These are phyloP conservation scores for Drosophila cracens DNA, from an alignment of 2,888 invertebrate species.

Conservation along the genomic window DNA sequence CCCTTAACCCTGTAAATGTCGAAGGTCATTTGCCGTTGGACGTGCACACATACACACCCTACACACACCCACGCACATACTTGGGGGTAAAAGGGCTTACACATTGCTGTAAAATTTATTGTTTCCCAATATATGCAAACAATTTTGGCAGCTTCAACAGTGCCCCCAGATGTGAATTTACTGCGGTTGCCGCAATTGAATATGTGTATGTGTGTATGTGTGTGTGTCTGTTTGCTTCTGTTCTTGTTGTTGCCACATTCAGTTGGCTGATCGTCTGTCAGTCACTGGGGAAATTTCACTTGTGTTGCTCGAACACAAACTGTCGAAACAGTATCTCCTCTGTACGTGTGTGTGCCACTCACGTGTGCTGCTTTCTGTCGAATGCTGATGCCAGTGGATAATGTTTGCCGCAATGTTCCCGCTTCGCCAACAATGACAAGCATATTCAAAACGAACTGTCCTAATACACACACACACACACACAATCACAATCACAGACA, in stretches of 20 bases:
- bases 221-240: conserved; percentile 6
- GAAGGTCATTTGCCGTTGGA: conserved; percentile 71
- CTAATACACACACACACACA: conserved; percentile 11
- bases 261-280: conserved; percentile 69
- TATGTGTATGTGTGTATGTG: conserved; percentile 27
- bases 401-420: conserved; percentile 58
- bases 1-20: conserved; percentile 31
- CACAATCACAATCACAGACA: neutral
- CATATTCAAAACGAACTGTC: conserved; percentile 64
- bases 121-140: conserved; percentile 80
- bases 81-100: conserved; percentile 27
- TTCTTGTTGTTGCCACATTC: conserved; percentile 51
- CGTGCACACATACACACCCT: conserved; percentile 32
- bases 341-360: conserved; percentile 31
- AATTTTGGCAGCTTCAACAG: conserved; percentile 54
- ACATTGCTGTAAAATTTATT: conserved; percentile 72
- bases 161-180: conserved; percentile 47
- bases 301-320: conserved; percentile 49
- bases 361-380: conserved; percentile 50
- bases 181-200: conserved; percentile 74
- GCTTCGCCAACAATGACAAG: conserved; percentile 68
- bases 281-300: conserved; percentile 77
- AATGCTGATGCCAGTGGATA: conserved; percentile 61
- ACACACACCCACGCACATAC: conserved; percentile 12
- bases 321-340: conserved; percentile 31